Base-by-base conservation (phyloP, 2,113 vertebrate genomes). In the Varanus komodoensis region DNA sequence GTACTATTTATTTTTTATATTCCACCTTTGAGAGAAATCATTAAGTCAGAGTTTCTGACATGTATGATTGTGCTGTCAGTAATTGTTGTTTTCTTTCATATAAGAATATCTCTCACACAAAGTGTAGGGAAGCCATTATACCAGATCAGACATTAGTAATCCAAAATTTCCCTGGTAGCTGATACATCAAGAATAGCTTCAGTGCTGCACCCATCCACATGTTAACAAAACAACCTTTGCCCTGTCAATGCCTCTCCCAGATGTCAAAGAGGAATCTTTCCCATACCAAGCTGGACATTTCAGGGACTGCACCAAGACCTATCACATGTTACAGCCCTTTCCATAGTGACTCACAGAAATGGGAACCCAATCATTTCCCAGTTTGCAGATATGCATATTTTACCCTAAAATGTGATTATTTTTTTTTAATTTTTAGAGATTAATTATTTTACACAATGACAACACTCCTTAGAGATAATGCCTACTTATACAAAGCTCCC, bases 221-320 rank as follows among this genome's bases (percentile, higher is more conserved):
- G 64, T 83, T 50, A 83, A 27, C 73, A 89, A 52, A 87, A 82
- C 87, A 93, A 86, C 19, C 38, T 34, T 25, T 61, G 85, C 88
- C 4, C 34, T 38, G 29, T 48, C 44, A 79, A 23, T 29, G 8
- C 1, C 12, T 80, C 78, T 80, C 48, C 27, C 34, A 21, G 8
- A 8, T 17, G 61, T 82, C 34, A 82, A 8, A 38, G 12, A 27
- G 32, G 73, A 74, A 17, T 74, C 34, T 74, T 74, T 54, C 54
- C 54, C 68, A 69, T 4, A 3, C 27, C 68, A 27, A 25, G 7
- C 68, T 69, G 27, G 68, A 32, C 4, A 71, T 71, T 7, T 11
- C 11, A 29, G 8, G 6, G 6, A 71, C 27, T 71, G 69, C 29
- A 32, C 6, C 27, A 29, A 6, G 69, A 71, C 27, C 27, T 27